These are phyloP conservation scores for Carcinoscorpius rotundicauda DNA, from an alignment of 1,140 invertebrate species.

Conservation along the genomic window DNA sequence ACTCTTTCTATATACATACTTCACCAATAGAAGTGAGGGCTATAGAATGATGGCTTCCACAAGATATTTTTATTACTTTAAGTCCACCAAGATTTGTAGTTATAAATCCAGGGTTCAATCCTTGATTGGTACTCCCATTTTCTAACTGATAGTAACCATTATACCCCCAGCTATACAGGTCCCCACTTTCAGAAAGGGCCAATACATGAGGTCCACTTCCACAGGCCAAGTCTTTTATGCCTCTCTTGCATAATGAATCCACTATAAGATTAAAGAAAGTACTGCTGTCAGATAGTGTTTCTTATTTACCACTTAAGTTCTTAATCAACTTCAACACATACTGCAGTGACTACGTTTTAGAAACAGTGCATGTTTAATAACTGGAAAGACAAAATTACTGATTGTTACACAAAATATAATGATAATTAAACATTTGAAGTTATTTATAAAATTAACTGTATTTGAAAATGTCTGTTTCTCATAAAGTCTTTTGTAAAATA, in stretches of 20 bases:
- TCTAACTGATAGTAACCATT: slow-evolving; percentile 43
- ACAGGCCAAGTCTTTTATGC: slow-evolving; percentile 45
- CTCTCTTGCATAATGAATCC: slow-evolving; percentile 43
- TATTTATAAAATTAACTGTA: too few relatives aligned
- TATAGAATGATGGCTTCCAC: slow-evolving; percentile 50
- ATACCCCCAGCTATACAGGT: slow-evolving; percentile 51
- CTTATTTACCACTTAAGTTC: slow-evolving; percentile 42
- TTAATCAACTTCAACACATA: slow-evolving; percentile 30
- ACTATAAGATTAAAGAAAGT: slow-evolving; percentile 38
- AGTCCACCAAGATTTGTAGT: slow-evolving; percentile 32
- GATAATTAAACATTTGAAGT: too few relatives aligned
- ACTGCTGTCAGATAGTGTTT: slow-evolving; percentile 38
- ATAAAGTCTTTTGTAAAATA: too few relatives aligned
- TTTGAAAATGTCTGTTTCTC: too few relatives aligned
- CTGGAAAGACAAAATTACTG: too few relatives aligned
- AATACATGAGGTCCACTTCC: slow-evolving; percentile 51
- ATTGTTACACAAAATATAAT: too few relatives aligned
- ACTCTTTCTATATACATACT: slow-evolving; percentile 30
- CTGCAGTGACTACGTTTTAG: neutral
- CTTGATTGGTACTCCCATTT: slow-evolving; percentile 9
- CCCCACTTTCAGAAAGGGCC: slow-evolving; percentile 44
- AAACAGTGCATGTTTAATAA: neutral
- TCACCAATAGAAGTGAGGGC: slow-evolving; percentile 46
- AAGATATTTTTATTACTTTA: slow-evolving; percentile 36
- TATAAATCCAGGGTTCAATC: slow-evolving; percentile 30